These are phyloP conservation scores for Neosalanx taihuensis DNA, from an alignment of 2,797 vertebrate species.

Conservation along the genomic window DNA sequence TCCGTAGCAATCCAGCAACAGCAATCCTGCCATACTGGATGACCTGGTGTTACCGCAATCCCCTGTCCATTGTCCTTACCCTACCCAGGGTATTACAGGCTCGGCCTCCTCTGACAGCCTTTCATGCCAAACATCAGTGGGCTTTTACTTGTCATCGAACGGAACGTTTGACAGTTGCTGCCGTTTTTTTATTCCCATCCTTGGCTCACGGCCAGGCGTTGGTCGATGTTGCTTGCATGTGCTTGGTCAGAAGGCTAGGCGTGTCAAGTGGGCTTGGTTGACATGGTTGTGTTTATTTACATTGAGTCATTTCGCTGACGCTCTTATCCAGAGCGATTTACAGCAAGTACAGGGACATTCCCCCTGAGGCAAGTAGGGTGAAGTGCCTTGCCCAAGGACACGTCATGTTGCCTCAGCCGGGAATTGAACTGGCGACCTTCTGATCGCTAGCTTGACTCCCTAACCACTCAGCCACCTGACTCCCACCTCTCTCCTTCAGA, in stretches of 20 bases:
- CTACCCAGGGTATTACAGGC: constrained; percentile 22
- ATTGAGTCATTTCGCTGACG: too few relatives aligned
- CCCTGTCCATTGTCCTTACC: constrained; percentile 18
- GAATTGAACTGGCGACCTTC: too few relatives aligned
- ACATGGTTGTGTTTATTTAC: too few relatives aligned
- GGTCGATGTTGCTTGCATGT: constrained; percentile 15
- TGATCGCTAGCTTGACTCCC: too few relatives aligned
- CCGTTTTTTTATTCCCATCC: not conserved
- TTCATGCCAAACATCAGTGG: constrained; percentile 16
- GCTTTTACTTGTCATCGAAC: constrained; percentile 1
- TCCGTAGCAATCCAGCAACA: constrained; percentile 28
- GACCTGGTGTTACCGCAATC: constrained; percentile 48
- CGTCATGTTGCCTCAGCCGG: too few relatives aligned
- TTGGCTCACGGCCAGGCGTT: not conserved
- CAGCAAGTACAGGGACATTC: too few relatives aligned
- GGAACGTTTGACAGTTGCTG: not conserved
- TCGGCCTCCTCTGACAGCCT: constrained; percentile 9
- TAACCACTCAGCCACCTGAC: too few relatives aligned
- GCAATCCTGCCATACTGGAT: constrained; percentile 50
- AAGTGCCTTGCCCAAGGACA: too few relatives aligned
- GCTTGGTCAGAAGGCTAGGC: not conserved
- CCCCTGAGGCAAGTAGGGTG: too few relatives aligned
- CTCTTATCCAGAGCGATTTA: too few relatives aligned
- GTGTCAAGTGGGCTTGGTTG: not conserved
- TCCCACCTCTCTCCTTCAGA: too few relatives aligned